Evolutionary conservation across 2,888 invertebrate species (phyloP), one percentile per base, ranked within the genome.

Genomic region (Cephus pulcher): DNA sequence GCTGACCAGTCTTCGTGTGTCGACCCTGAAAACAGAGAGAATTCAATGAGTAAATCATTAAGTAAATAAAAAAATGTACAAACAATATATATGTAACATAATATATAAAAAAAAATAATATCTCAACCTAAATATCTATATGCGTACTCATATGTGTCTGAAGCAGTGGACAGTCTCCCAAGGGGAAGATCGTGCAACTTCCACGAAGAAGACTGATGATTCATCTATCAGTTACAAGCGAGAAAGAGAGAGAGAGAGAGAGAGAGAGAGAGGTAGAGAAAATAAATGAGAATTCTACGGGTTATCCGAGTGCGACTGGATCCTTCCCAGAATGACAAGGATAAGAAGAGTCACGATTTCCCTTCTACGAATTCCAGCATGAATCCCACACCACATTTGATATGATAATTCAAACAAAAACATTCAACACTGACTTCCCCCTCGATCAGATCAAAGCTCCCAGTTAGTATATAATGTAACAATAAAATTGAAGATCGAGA

Each of bases 1-100:
- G 94, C 93, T 99, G 99, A 85, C 99, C 99, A 86, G 99, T 99
- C 94, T 99, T 99, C 85, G 99, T 99, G 93, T 99, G 99, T 80
- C 99, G 97, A 84, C 99, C 99, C 98, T 99, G 92, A 79, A 90
- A 90, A 84, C 80, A 86, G 85, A 88, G 81, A 73, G 80, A 78
- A 80, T 23, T 23, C 2, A 0, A 56, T 56, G 56, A 56, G 2
- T 56, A 12, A 37, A 12, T 37, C 37, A 12, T 37, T 37, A 35
- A 35, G 12, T 3, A 35, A 12, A 37, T 37, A 1, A 37, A 37
- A 37, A 37, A 1, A 37, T 37, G 4, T 12, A 12, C 4, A 12
- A 1, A 37, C 37, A 37, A 12, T 4, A 12, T 12, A 37, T 37
- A 37, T 37, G 4, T 35, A 35, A 35, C 35, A 12, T 35, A 35